Evolutionary conservation across 2,797 vertebrate species (phyloP), one percentile per base, ranked within the genome.

Genomic region (Darevskia nairensis): DNA sequence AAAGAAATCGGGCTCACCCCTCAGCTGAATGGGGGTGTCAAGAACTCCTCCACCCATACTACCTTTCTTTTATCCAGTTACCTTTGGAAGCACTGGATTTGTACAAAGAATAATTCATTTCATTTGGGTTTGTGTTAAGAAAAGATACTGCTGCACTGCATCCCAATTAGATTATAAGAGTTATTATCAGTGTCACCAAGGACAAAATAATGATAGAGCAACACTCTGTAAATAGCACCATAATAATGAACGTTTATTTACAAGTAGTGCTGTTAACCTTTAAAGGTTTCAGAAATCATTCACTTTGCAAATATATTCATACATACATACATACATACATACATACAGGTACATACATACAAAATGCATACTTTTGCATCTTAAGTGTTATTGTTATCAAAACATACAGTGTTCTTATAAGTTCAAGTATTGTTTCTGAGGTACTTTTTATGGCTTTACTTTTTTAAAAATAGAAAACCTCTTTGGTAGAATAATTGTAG

Each of bases 121-220:
- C 4, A 29, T n/a, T 17, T 3, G 17, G 32, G 13, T 1, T 81
- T 32, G 35, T 6, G 15, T 9, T 21, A 23, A 55, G 41, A 79
- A 61, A 27, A 25, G 21, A 10, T n/a, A 32, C 15, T 23, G 39
- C n/a, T 64, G 32, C 35, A 17, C 7, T 72, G n/a, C 23, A 61
- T 41, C 50, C 8, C 55, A 76, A 5, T 1, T 9, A 7, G 61
- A 89, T 27, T 80, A 77, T 4, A n/a, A 50, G 39, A 25, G 32
- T 71, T 25, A 2, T 8, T 29, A 84, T 32, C 8, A 79, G 87
- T 1, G 39, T 77, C 8, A 29, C 84, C 4, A 1, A 0, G 3
- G 55, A 1, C 10, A 50, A 86, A 19, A 0, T 59, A 85, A 6
- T 41, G 87, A 44, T 89, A 85, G 69, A 29, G 10, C 7, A 74